These are phyloP conservation scores for Corvus moneduloides DNA, from an alignment of 2,113 vertebrate species.

Conservation along the genomic window DNA sequence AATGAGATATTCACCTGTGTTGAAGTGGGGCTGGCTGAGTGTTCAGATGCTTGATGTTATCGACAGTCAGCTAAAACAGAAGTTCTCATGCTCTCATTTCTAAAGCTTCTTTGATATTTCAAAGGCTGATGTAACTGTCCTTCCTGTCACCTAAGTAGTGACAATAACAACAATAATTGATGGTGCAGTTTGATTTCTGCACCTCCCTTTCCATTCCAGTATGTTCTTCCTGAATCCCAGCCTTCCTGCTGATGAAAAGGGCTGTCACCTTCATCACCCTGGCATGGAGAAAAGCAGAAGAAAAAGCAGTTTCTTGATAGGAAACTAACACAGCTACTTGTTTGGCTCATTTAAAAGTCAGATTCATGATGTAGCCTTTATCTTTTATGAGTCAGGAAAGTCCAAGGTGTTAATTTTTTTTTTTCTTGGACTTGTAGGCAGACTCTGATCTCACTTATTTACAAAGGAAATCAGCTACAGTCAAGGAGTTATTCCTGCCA, in stretches of 20 bases:
- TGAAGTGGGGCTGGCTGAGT: neutral
- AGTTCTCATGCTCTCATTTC: neutral
- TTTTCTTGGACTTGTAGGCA: neutral
- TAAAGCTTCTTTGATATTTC: neutral
- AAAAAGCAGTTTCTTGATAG: neutral
- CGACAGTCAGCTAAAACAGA: neutral
- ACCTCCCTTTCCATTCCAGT: neutral
- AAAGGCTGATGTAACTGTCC: neutral
- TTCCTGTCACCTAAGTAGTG: neutral
- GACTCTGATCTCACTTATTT: slow-evolving; percentile 12
- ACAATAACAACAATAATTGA: neutral
- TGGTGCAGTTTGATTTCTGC: neutral
- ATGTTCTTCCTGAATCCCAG: neutral
- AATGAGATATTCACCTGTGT: neutral
- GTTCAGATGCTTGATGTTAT: neutral
- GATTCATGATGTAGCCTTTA: neutral
- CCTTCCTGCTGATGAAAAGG: neutral
- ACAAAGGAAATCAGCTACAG: neutral
- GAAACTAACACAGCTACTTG: neutral
- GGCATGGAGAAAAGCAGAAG: neutral
- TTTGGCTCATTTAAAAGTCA: neutral
- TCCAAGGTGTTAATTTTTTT: neutral
- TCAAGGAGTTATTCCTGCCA: neutral
- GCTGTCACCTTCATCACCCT: neutral
- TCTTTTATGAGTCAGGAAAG: neutral